Evolutionary conservation across 2,888 invertebrate species (phyloP), one percentile per base, ranked within the genome.

Genomic region (Drosophila melanocephala): DNA sequence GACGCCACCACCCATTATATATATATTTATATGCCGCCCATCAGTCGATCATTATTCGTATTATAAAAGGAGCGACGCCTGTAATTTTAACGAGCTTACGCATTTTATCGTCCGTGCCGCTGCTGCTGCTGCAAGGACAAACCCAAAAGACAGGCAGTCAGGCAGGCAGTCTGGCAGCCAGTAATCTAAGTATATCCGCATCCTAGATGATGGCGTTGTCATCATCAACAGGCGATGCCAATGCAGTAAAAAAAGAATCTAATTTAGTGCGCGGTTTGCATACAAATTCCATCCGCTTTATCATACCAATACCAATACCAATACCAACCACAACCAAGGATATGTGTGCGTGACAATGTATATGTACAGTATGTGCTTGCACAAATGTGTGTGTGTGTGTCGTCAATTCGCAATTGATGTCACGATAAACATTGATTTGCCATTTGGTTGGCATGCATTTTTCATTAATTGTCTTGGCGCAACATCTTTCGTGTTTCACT

Each of bases 241-340:
- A 77, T 83, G 90, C 87, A 84, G 91, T 87, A 90, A 87, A 87
- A 87, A 90, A 91, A 92, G 85, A 91, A 91, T 91, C 91, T 93
- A 93, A 92, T 93, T 93, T 93, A 87, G 86, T 92, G 87, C 92
- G 92, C 89, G 92, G 87, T 87, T 89, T 92, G 92, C 92, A 92
- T 92, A 92, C 92, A 92, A 93, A 92, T 91, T 76, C 64, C 65
- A 51, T 63, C 33, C 39, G 52, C 65, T 30, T 57, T 58, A 28
- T 33, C 59, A 37, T 47, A 53, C 32, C 51, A 59, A 26, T 26
- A 26, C 26, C 26, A 26, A 1, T 26, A 26, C 28, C 28, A 28
- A 28, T 58, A 51, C 32, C 51, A 59, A 26, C 55, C 35, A 42
- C 69, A 68, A 52, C 63, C 63, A 55, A 26, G 65, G 39, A 51